Evolutionary conservation across 2,113 vertebrate genomes (phyloP), one percentile per base, ranked within the genome.

Genomic region (Setophaga coronata): DNA sequence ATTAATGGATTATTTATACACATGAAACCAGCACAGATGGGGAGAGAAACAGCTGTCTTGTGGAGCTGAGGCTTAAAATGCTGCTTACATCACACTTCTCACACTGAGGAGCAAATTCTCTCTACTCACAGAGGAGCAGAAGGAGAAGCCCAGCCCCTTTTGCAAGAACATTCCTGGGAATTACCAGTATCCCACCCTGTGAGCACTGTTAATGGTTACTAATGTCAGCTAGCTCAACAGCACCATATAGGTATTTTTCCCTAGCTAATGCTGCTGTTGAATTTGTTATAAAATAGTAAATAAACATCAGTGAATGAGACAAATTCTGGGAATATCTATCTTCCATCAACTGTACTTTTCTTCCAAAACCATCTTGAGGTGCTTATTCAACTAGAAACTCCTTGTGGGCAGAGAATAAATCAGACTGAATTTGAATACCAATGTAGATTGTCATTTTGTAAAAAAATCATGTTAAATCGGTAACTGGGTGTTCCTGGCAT

Each of bases 221-320:
- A 13, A 47, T 21, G 12, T 10, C 70, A 73, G 57, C 6, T 60
- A 73, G 11, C 51, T 58, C 31, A 65, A 36, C 14, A 24, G 18
- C 4, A 43, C 33, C 1, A 3, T 7, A 4, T 0, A 29, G 3
- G 3, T 10, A 24, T 38, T 78, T 72, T 80, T 18, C 34, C 19
- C 15, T 16, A 23, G 12, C 13, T 40, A 79, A 72, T 10, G 10
- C 18, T 82, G 62, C 66, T 40, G 9, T 18, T 29, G 25, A 47
- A 4, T 89, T 94, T 50, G 33, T 56, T 50, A 33, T 7, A 61
- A 85, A 90, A 90, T 9, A 45, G 15, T 53, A 57, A 70, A 71
- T 2, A 9, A 48, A 6, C 25, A 57, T 51, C n/a, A n/a, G 18
- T 66, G 54, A 89, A 61, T 48, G 18, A 65, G 8, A 62, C 10